Conservation (phyloP, 2,797 vertebrate species). For the Centropyge bicolor region DNA sequence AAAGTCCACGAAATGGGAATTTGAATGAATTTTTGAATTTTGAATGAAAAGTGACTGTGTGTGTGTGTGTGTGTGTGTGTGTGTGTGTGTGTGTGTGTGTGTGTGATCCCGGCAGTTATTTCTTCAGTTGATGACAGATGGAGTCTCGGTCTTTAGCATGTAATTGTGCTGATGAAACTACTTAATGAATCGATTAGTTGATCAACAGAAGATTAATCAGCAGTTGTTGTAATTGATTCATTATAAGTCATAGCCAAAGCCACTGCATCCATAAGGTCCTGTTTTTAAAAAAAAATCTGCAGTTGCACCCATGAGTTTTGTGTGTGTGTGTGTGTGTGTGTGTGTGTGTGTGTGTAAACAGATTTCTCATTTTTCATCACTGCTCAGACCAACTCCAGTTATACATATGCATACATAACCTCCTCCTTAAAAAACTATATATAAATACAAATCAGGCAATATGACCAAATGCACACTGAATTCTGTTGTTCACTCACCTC, state of each 20-base stretch:
- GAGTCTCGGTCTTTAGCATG: background rate
- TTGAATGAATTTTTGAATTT: too few species aligned
- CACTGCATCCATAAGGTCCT: too few species aligned
- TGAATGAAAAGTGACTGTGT: too few species aligned
- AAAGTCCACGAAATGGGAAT: too few species aligned
- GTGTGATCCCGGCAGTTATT: background rate
- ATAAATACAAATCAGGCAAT: background rate
- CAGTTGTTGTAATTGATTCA: background rate
- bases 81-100: background rate
- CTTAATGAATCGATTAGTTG: background rate
- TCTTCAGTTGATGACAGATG: conserved; percentile 1
- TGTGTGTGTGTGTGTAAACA: too few species aligned
- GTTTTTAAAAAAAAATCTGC: too few species aligned
- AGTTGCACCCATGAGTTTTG: too few species aligned
- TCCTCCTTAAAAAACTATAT: background rate
- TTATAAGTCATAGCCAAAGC: background rate
- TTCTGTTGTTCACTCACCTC: background rate
- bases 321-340: too few species aligned
- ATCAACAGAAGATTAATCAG: background rate
- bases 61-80: background rate
- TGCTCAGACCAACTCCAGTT: background rate
- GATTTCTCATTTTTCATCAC: too few species aligned
- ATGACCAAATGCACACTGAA: background rate
- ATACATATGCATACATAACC: background rate
- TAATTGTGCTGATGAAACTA: background rate